Evolutionary conservation across 2,113 vertebrate species (phyloP).

Genomic region (Aegithalos caudatus): DNA sequence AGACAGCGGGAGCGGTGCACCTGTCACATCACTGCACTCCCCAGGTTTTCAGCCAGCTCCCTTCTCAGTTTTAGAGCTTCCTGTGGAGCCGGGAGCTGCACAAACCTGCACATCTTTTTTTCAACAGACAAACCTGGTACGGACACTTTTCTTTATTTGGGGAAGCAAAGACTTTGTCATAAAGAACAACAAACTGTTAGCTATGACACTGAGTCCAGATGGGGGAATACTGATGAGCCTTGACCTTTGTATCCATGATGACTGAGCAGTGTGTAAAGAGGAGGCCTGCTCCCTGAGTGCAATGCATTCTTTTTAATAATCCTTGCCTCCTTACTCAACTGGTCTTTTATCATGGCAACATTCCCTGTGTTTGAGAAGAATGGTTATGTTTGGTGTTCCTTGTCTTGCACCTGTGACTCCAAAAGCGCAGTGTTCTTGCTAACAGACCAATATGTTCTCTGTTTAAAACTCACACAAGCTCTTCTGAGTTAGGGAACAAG

Average conservation of each 20-base stretch:
- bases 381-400: neutral
- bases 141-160: neutral
- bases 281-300: neutral
- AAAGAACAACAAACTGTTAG: neutral
- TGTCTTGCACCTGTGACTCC: neutral
- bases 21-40: neutral
- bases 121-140: neutral
- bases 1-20: accelerated
- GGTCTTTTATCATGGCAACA: neutral
- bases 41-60: neutral
- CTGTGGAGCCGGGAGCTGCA: neutral
- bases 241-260: neutral
- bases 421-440: neutral
- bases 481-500: neutral
- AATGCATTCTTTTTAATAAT: neutral
- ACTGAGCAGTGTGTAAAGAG: neutral
- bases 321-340: neutral
- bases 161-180: neutral
- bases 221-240: neutral
- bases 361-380: neutral
- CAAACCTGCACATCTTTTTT: neutral
- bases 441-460: neutral
- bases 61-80: neutral
- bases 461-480: neutral
- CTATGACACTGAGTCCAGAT: neutral